These are phyloP conservation scores for Alosa sapidissima DNA, from an alignment of 2,797 vertebrate genomes.

Conservation along the genomic window DNA sequence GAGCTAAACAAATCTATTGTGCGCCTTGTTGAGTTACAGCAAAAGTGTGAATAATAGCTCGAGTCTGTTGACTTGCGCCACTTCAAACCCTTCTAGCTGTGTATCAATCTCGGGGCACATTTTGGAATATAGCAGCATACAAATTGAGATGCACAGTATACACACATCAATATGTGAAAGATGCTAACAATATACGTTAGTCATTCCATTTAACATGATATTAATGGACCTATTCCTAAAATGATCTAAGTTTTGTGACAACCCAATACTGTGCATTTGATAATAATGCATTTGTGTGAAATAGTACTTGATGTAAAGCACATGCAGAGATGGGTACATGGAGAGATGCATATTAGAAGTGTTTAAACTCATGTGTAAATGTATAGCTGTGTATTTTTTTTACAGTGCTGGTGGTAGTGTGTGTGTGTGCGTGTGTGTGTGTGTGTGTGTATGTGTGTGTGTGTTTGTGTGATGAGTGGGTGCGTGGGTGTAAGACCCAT, in stretches of 20 bases:
- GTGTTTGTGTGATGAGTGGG: slow-evolving; percentile 25
- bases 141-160: slow-evolving; percentile 5
- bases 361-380: not conserved
- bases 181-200: not conserved
- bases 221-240: not conserved
- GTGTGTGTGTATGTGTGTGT: slow-evolving; percentile 59
- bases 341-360: not conserved
- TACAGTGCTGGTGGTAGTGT: slow-evolving; percentile 54
- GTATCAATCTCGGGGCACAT: not conserved
- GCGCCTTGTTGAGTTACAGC: not conserved
- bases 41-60: slow-evolving; percentile 18
- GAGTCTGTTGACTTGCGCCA: slow-evolving; percentile 10
- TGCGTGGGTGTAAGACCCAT: not conserved
- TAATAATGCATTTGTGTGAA: not conserved
- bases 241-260: not conserved
- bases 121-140: slow-evolving; percentile 6
- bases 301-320: not conserved
- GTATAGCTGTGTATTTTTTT: not conserved
- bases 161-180: not conserved
- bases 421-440: slow-evolving; percentile 42
- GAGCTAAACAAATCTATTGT: slow-evolving; percentile 19
- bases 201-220: not conserved
- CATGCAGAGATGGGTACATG: not conserved
- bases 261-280: not conserved
- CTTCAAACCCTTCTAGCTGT: slow-evolving; percentile 10